Conservation (phyloP, 2,888 invertebrate genomes). For the Matsumyia berberina region DNA sequence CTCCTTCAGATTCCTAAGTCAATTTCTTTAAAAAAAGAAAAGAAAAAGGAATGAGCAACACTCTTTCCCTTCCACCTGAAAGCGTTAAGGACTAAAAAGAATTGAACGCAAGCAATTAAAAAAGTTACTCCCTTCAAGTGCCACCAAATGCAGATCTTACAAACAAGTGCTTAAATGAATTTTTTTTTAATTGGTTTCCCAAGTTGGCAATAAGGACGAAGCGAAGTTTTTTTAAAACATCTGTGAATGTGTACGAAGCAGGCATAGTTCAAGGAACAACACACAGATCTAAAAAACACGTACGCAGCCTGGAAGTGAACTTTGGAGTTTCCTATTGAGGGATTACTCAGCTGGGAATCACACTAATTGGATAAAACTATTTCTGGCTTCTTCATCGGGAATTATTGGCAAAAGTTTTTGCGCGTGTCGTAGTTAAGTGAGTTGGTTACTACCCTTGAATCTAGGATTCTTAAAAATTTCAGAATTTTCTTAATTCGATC, state of each 20-base stretch:
- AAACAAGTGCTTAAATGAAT: conserved; percentile 9
- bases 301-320: neutral
- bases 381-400: neutral
- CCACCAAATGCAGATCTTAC: conserved; percentile 21
- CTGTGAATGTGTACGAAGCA: neutral
- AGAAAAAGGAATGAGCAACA: neutral
- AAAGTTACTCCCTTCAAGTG: conserved; percentile 18
- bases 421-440: neutral
- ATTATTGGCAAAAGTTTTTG: neutral
- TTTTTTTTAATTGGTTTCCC: conserved; percentile 23
- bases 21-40: neutral
- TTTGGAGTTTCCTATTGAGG: neutral
- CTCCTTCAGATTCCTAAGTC: neutral
- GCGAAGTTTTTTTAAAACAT: conserved; percentile 1
- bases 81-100: neutral
- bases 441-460: neutral
- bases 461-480: neutral
- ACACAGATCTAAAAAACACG: neutral
- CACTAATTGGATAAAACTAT: neutral
- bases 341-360: conserved; percentile 8
- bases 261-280: neutral
- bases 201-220: neutral
- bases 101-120: conserved; percentile 20
- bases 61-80: too few species aligned
- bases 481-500: neutral